Evolutionary conservation across 2,888 invertebrate species (phyloP).

Genomic region (Antheraea assamensis): DNA sequence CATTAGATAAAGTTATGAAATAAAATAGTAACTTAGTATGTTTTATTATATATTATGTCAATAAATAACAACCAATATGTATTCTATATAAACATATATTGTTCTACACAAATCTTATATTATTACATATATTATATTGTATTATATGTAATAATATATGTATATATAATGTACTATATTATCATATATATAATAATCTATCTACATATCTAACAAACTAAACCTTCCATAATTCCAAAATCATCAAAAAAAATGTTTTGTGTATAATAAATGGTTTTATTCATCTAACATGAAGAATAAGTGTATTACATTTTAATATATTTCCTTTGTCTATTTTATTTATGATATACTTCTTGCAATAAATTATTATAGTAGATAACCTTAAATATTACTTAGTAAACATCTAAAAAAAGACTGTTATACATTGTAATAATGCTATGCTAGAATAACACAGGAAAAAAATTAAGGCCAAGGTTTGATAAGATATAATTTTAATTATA

Average conservation of each 20-base stretch:
- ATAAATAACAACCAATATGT: background rate
- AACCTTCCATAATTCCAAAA: background rate
- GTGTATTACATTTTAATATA: background rate
- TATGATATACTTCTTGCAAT: background rate
- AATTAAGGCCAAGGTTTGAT: background rate
- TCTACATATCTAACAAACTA: no score
- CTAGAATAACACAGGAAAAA: background rate
- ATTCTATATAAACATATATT: background rate
- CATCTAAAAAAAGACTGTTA: background rate
- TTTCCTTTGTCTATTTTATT: background rate
- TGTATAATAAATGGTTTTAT: no score
- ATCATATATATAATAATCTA: no score
- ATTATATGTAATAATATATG: no score
- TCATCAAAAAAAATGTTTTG: background rate
- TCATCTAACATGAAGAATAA: no score
- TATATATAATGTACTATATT: no score
- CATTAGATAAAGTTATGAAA: background rate
- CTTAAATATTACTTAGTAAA: background rate
- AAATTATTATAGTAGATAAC: background rate
- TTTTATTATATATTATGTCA: background rate
- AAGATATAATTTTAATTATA: background rate
- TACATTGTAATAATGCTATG: background rate
- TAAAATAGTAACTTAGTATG: background rate
- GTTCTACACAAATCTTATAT: background rate
- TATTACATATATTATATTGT: no score